A percentile compares a stretch with the other conserved stretches of the same genome.
Evolutionary conservation across 2,888 invertebrate genomes (phyloP).

Genomic region (Calameuta filiformis): DNA sequence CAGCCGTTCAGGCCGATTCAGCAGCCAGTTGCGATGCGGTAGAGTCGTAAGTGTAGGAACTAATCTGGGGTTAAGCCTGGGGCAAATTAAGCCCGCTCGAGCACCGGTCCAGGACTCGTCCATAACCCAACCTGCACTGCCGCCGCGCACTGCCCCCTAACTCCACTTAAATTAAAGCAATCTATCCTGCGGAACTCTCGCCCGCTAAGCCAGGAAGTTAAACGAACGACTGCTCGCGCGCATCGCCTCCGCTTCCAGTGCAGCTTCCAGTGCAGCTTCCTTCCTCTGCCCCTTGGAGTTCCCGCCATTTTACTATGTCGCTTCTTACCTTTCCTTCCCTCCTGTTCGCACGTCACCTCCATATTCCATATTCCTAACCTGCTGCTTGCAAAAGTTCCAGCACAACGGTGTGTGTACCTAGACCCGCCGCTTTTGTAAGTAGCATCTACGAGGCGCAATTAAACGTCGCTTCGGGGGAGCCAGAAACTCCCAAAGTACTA

Average conservation of each 20-base stretch:
- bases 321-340: too few relatives aligned
- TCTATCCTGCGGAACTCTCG: conserved; percentile 58
- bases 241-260: background rate
- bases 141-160: conserved; percentile 39
- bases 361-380: too few relatives aligned
- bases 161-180: conserved; percentile 61
- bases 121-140: conserved; percentile 46
- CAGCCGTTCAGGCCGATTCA: background rate
- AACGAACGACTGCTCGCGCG: conserved; percentile 41
- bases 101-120: conserved; percentile 42
- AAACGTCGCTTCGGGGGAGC: too few relatives aligned
- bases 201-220: conserved; percentile 51
- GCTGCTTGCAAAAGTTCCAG: too few relatives aligned
- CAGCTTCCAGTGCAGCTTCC: too few relatives aligned
- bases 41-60: conserved; percentile 33
- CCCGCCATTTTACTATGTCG: too few relatives aligned
- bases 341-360: too few relatives aligned
- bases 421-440: too few relatives aligned
- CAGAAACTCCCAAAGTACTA: too few relatives aligned
- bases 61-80: conserved; percentile 45
- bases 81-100: conserved; percentile 53
- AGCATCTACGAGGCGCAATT: too few relatives aligned
- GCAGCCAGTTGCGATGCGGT: conserved; percentile 10
- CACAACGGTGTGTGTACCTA: too few relatives aligned
- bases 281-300: too few relatives aligned